phyloP scores from a whole-genome alignment of 37 sponge, comb jelly and placozoan species.

The Theonella swinhoei region DNA sequence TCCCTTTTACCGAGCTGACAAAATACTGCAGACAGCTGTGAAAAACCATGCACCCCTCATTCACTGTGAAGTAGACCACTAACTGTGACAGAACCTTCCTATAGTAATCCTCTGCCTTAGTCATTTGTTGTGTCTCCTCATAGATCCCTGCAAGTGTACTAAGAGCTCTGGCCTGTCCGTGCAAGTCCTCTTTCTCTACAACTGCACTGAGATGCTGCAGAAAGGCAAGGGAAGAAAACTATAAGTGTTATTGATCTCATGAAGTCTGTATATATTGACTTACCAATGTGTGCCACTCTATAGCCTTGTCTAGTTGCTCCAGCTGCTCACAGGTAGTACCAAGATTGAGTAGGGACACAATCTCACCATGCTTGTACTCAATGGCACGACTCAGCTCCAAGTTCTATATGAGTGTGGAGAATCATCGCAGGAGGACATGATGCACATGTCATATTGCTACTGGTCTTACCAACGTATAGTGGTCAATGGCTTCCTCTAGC shows the following conservation, averaged over 20 bases:
- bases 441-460: too few relatives aligned
- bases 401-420: constrained; percentile 14
- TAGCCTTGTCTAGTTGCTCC: constrained; percentile 40
- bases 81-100: constrained; percentile 32
- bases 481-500: constrained; percentile 58
- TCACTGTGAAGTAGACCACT: too few relatives aligned
- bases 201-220: constrained; percentile 53
- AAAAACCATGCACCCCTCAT: too few relatives aligned
- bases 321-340: constrained; percentile 60
- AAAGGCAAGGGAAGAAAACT: background rate
- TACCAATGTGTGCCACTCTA: constrained; percentile 79
- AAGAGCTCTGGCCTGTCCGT: constrained; percentile 51
- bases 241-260: background rate
- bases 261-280: constrained; percentile 1
- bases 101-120: constrained; percentile 52
- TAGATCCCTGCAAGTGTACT: constrained; percentile 40
- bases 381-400: constrained; percentile 34
- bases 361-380: constrained; percentile 27
- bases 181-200: constrained; percentile 30
- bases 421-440: background rate
- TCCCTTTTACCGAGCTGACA: too few relatives aligned
- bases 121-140: constrained; percentile 21
- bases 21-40: too few relatives aligned
- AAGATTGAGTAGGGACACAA: constrained; percentile 56
- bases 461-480: constrained; percentile 54